Conservation (phyloP, 1,140 invertebrate species). For the Antheraea mylitta region DNA sequence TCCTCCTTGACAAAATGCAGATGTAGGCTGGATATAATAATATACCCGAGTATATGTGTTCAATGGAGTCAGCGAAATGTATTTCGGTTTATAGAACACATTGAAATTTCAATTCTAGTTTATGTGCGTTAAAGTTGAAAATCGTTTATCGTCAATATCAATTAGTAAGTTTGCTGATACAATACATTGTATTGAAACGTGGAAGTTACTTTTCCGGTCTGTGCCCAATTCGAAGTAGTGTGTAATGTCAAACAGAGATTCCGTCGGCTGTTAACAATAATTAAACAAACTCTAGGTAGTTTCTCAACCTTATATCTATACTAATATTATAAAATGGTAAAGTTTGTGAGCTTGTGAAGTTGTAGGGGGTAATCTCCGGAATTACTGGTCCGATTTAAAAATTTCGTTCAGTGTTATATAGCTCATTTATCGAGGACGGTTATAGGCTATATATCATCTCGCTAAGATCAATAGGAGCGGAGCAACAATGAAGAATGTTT, state of each 20-base stretch:
- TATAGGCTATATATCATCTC: no score
- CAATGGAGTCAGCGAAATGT: conserved; percentile 14
- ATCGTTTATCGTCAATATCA: not conserved
- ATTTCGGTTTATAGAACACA: not conserved
- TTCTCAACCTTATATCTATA: no score
- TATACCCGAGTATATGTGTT: conserved; percentile 16
- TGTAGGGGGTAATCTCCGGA: no score
- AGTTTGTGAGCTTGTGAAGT: no score
- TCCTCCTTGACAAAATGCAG: conserved; percentile 19
- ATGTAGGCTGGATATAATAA: conserved; percentile 20
- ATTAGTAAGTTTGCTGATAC: conserved; percentile 7
- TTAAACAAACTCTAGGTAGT: not conserved
- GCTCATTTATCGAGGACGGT: no score
- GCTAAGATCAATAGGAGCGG: no score
- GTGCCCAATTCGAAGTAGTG: not conserved
- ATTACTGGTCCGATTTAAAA: no score
- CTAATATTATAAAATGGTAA: no score
- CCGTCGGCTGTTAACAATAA: not conserved
- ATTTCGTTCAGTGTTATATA: no score
- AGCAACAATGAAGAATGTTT: no score
- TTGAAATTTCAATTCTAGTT: not conserved
- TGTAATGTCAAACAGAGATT: not conserved
- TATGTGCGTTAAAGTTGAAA: not conserved
- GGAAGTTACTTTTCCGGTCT: not conserved
- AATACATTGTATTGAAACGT: not conserved